Conservation (phyloP, 2,888 invertebrate species). For the Catocala fraxini region DNA sequence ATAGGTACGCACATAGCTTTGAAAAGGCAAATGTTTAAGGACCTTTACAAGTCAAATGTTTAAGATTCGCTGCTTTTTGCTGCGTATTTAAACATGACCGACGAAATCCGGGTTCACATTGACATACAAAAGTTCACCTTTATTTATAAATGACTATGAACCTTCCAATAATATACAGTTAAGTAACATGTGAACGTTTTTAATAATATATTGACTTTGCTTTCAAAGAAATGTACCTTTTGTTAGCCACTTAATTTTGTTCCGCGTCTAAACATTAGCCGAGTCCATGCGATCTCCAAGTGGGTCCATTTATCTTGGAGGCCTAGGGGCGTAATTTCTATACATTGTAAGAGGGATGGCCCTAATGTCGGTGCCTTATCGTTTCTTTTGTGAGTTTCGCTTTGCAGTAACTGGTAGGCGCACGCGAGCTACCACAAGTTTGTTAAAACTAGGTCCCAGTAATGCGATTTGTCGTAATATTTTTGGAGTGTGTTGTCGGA, state of each 20-base stretch:
- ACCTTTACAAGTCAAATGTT: too few relatives aligned
- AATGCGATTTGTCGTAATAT: slow-evolving; percentile 2
- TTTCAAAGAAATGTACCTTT: slow-evolving; percentile 19
- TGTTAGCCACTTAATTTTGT: slow-evolving; percentile 30
- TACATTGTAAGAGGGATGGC: slow-evolving; percentile 64
- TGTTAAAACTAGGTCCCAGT: slow-evolving; percentile 34
- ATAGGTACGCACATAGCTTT: too few relatives aligned
- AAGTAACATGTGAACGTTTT: too few relatives aligned
- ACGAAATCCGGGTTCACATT: too few relatives aligned
- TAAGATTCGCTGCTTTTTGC: too few relatives aligned
- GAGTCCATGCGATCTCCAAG: slow-evolving; percentile 47
- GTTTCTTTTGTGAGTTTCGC: slow-evolving; percentile 72
- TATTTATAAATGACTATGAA: not conserved
- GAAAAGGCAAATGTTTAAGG: too few relatives aligned
- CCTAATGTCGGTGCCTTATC: slow-evolving; percentile 66
- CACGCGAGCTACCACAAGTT: slow-evolving; percentile 60
- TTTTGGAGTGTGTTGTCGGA: too few relatives aligned
- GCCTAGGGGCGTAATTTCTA: slow-evolving; percentile 64
- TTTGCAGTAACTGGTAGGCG: slow-evolving; percentile 59
- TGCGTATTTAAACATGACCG: too few relatives aligned
- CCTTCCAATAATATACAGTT: not conserved
- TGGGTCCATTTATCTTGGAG: slow-evolving; percentile 53
- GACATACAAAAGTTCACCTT: too few relatives aligned
- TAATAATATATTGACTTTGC: slow-evolving; percentile 9
- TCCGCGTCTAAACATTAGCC: slow-evolving; percentile 33